Evolutionary conservation across 2,113 vertebrate species (phyloP).

Genomic region (Sander lucioperca): DNA sequence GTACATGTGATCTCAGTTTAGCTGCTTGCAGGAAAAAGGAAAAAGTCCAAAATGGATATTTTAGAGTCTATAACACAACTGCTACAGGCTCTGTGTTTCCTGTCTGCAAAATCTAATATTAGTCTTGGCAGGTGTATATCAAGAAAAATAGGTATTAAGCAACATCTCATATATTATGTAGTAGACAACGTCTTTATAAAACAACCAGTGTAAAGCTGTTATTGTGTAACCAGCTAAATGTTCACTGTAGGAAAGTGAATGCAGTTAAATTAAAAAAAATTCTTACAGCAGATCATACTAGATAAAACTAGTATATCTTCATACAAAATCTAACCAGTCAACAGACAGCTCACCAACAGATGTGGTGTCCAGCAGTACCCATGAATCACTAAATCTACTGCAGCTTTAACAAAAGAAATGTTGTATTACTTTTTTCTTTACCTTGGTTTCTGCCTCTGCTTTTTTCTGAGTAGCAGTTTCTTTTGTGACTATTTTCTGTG

Average conservation of each 20-base stretch:
- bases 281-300: constrained; percentile 39
- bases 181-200: neutral
- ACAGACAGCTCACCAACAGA: constrained; percentile 59
- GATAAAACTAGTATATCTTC: constrained; percentile 46
- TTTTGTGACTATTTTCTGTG: constrained; percentile 44
- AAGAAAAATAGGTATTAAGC: constrained; percentile 19
- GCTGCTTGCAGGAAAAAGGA: constrained; percentile 87
- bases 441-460: constrained; percentile 1
- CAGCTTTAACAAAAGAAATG: constrained; percentile 42
- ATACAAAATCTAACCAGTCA: constrained; percentile 44
- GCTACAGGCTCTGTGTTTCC: constrained; percentile 32
- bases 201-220: constrained; percentile 20
- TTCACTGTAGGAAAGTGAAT: neutral
- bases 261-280: constrained; percentile 22
- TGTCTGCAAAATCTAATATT: constrained; percentile 39
- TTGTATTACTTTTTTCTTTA: constrained; percentile 20
- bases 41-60: constrained; percentile 79
- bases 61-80: constrained; percentile 51
- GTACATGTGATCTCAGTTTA: constrained; percentile 97
- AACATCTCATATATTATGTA: constrained; percentile 32
- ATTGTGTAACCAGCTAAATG: constrained; percentile 1
- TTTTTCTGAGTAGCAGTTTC: neutral
- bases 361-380: constrained; percentile 48
- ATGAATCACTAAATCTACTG: constrained; percentile 41
- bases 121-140: constrained; percentile 30